Base-by-base conservation (phyloP, 1,140 invertebrate genomes). In the Drosophila aff. region DNA sequence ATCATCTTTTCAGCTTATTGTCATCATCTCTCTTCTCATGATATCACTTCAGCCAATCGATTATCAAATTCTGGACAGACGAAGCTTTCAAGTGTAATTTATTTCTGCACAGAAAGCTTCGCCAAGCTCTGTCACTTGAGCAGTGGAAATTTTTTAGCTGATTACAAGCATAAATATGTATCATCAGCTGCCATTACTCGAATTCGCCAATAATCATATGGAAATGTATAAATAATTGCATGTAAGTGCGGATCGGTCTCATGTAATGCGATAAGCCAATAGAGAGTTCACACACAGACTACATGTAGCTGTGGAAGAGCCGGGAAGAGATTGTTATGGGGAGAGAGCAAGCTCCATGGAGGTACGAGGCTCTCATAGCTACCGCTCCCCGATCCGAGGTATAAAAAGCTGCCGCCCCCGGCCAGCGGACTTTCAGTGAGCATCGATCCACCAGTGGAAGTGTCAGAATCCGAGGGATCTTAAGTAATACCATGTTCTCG, bases 101-200 rank as follows among this genome's bases (percentile, higher is more conserved):
- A 28, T 23, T 47, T 64, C n/a, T 64, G 60, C 16, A 47, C n/a
- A 63, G n/a, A 53, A 68, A 63, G 66, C 74, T 68, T 64, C 46
- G 33, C 40, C 33, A 33, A 71, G 62, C 58, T 78, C 66, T 81
- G 75, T 80, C 65, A 80, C 73, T 79, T 80, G 55, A 76, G 61
- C 73, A 89, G 65, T 87, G 83, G 83, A 87, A 87, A 89, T 81
- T 80, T 85, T 73, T 65, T 11, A 41, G 43, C 80, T 77, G 76
- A 86, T 79, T 81, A 58, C 55, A 72, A 68, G 55, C 43, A 61
- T 40, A 61, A 60, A 33, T 49, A 49, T 28, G 18, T 38, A 59
- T 11, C 33, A 58, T 18, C 46, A 57, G 46, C 31, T 63, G 36
- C 44, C 60, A 60, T 38, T 72, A 76, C 53, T 71, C 68, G 28